A percentile compares a stretch with the other conserved stretches of the same genome.
phyloP scores from a whole-genome alignment of 1,140 invertebrate species.

The Aphis craccivora region DNA sequence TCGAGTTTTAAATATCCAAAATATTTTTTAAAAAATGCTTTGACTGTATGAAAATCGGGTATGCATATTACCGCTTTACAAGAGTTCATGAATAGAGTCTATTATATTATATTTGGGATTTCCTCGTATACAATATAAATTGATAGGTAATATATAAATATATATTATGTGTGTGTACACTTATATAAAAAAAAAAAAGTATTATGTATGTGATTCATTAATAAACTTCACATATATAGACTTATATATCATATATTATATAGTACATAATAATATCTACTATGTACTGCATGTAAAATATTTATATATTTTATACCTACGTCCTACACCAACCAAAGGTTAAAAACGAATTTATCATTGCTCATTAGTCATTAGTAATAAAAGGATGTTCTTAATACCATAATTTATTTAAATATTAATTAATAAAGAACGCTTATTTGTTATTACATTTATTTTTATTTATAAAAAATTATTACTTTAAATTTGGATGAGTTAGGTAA shows the following conservation, averaged over 20 bases:
- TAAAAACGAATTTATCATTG: not conserved
- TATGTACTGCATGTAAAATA: not conserved
- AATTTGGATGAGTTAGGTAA: not conserved
- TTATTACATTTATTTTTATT: not conserved
- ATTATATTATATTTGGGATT: not conserved
- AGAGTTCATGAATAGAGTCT: not conserved
- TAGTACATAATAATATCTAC: not conserved
- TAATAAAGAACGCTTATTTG: not conserved
- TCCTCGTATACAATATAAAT: not conserved
- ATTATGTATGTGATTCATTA: no score
- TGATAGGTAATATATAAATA: not conserved
- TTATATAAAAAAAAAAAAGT: not conserved
- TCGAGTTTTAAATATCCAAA: not conserved
- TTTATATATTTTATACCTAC: not conserved
- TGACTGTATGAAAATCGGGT: not conserved
- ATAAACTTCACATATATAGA: no score
- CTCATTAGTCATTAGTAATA: not conserved
- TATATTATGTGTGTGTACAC: not conserved
- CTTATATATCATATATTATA: not conserved
- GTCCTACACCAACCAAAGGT: not conserved
- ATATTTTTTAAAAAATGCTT: not conserved
- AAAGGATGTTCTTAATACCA: not conserved
- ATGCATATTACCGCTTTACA: not conserved
- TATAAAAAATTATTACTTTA: not conserved
- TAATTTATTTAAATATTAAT: not conserved